A percentile compares a stretch with the other conserved stretches of the same genome.
phyloP scores from a whole-genome alignment of 1,140 invertebrate genomes.

The Asobara japonica region DNA sequence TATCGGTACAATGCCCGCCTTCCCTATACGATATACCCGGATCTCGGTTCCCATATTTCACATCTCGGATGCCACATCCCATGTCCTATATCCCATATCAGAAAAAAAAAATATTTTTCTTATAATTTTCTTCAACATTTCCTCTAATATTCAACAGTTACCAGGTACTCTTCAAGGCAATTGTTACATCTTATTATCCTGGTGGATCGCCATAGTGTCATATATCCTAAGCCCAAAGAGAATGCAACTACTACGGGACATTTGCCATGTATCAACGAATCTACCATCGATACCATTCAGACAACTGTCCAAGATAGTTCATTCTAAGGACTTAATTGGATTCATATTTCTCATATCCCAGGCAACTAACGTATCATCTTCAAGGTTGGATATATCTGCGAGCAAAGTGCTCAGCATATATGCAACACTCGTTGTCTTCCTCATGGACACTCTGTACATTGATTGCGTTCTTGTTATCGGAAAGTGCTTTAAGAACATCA shows the following conservation, averaged over 20 bases:
- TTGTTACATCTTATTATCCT: conserved; percentile 40
- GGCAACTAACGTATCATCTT: conserved; percentile 30
- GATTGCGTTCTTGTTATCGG: conserved; percentile 50
- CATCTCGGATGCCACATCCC: no score
- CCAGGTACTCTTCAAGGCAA: conserved; percentile 45
- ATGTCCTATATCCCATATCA: no score
- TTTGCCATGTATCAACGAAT: conserved; percentile 35
- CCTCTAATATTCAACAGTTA: no score
- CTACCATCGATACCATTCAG: conserved; percentile 42
- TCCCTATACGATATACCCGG: no score
- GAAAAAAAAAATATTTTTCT: no score
- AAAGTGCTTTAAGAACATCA: conserved; percentile 50
- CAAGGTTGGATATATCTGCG: not conserved
- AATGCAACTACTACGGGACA: conserved; percentile 41
- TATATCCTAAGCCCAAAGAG: conserved; percentile 31
- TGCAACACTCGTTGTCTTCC: conserved; percentile 39
- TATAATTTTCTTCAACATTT: no score
- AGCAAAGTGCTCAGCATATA: conserved; percentile 35
- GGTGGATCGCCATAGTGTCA: conserved; percentile 30
- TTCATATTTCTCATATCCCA: conserved; percentile 43
- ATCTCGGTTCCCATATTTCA: no score
- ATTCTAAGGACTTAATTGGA: conserved; percentile 50
- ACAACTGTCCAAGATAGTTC: conserved; percentile 42
- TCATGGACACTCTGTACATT: conserved; percentile 52
- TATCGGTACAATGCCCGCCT: no score